Evolutionary conservation across 2,113 vertebrate genomes (phyloP).

Genomic region (Coreoperca whiteheadi): DNA sequence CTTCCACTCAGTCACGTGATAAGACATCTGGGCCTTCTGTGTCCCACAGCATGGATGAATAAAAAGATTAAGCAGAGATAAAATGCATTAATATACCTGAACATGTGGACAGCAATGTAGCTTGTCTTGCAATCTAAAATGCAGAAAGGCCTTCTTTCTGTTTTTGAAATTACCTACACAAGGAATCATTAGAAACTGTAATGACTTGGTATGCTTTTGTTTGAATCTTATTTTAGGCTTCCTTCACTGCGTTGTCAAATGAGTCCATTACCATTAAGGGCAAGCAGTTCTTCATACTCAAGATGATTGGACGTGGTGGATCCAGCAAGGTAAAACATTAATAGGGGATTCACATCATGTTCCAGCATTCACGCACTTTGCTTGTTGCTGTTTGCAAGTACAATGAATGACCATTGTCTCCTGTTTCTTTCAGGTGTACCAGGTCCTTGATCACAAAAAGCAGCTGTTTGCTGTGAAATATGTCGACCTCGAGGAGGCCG

Average conservation of each 20-base stretch:
- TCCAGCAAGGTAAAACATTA: constrained; percentile 91
- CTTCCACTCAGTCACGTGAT: background rate
- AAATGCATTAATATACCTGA: background rate
- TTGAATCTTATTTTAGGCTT: constrained; percentile 78
- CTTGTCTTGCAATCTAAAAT: background rate
- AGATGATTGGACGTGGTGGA: constrained; percentile 95
- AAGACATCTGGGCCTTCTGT: background rate
- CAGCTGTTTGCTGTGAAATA: constrained; percentile 95
- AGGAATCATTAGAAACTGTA: background rate
- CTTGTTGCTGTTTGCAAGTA: background rate
- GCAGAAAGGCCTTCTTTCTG: background rate
- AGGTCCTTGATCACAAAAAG: constrained; percentile 94
- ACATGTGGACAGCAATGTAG: background rate
- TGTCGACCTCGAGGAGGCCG: constrained; percentile 94
- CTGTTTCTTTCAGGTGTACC: constrained; percentile 89
- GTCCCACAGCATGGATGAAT: background rate
- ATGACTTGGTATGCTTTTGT: background rate
- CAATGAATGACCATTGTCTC: no score
- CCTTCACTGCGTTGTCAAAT: constrained; percentile 82
- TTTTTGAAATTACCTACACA: background rate
- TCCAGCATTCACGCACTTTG: background rate
- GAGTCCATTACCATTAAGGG: constrained; percentile 92
- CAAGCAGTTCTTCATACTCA: constrained; percentile 91
- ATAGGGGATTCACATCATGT: background rate
- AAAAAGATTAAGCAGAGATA: background rate